Evolutionary conservation across 2,888 invertebrate species (phyloP).

Genomic region (Sylvicola cinctus): DNA sequence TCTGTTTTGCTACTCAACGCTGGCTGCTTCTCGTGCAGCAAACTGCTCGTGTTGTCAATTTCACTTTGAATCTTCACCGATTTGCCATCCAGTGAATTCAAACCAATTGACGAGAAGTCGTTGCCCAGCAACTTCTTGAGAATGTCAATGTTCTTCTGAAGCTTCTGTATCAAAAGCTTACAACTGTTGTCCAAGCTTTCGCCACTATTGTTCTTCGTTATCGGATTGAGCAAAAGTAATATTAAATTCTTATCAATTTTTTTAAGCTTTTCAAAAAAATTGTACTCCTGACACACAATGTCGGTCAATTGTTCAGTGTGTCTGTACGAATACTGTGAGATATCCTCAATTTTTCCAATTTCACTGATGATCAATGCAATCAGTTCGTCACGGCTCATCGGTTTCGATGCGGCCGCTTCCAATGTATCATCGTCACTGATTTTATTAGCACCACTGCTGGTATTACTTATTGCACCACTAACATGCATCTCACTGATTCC

Average conservation of each 20-base stretch:
- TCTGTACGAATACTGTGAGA: constrained; percentile 12
- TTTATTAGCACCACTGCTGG: too few relatives aligned
- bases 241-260: constrained; percentile 21
- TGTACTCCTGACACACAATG: constrained; percentile 15
- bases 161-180: constrained; percentile 12
- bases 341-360: constrained; percentile 19
- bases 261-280: constrained; percentile 20
- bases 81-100: background rate
- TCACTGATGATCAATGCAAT: constrained; percentile 14
- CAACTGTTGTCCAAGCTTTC: constrained; percentile 4
- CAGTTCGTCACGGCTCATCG: constrained; percentile 8
- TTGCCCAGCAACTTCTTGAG: constrained; percentile 20
- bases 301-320: constrained; percentile 16
- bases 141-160: constrained; percentile 20
- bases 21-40: too few relatives aligned
- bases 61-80: too few relatives aligned
- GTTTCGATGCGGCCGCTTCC: background rate
- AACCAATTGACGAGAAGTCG: constrained; percentile 4
- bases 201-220: constrained; percentile 10
- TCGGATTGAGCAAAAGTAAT: constrained; percentile 18
- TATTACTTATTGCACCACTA: background rate
- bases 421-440: too few relatives aligned
- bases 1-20: too few relatives aligned
- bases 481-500: constrained; percentile 1
- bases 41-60: too few relatives aligned